phyloP scores from a whole-genome alignment of 2,797 vertebrate species.

The Siniperca obscura region DNA sequence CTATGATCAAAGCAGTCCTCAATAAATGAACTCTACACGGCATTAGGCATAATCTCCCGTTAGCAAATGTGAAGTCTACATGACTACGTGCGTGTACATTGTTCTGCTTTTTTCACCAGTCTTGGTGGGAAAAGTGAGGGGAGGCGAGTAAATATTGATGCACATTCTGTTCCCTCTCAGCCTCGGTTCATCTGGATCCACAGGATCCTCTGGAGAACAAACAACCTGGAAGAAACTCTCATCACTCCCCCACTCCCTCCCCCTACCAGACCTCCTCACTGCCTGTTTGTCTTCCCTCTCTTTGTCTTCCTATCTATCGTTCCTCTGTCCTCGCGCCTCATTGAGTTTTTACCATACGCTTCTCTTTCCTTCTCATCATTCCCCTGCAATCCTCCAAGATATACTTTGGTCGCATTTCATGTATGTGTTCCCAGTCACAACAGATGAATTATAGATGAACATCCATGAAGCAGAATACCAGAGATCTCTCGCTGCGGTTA shows the following conservation, averaged over 20 bases:
- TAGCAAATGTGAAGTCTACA: slow-evolving; percentile 1
- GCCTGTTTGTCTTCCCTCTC: slow-evolving; percentile 19
- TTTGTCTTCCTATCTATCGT: slow-evolving; percentile 19
- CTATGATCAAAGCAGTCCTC: slow-evolving; percentile 27
- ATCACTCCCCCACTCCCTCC: slow-evolving; percentile 25
- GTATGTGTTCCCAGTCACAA: slow-evolving; percentile 54
- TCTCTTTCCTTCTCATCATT: slow-evolving; percentile 3
- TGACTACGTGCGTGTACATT: neutral
- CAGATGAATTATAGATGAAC: slow-evolving; percentile 74
- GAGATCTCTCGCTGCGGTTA: slow-evolving; percentile 52
- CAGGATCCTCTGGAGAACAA: slow-evolving; percentile 63
- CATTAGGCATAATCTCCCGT: neutral
- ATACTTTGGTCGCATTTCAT: slow-evolving; percentile 58
- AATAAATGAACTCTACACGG: neutral
- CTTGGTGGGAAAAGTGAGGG: slow-evolving; percentile 31
- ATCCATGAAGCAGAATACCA: slow-evolving; percentile 53
- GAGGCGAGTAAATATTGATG: slow-evolving; percentile 73
- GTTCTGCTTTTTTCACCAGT: neutral
- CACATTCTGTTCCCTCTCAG: slow-evolving; percentile 64
- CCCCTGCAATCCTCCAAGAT: slow-evolving; percentile 32
- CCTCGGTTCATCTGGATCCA: slow-evolving; percentile 72
- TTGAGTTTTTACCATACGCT: slow-evolving; percentile 48
- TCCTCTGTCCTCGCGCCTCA: slow-evolving; percentile 18
- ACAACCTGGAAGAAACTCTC: slow-evolving; percentile 65
- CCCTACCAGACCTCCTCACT: slow-evolving; percentile 20